Evolutionary conservation across 2,113 vertebrate species (phyloP), one percentile per base, ranked within the genome.

Genomic region (Aplodontia rufa): DNA sequence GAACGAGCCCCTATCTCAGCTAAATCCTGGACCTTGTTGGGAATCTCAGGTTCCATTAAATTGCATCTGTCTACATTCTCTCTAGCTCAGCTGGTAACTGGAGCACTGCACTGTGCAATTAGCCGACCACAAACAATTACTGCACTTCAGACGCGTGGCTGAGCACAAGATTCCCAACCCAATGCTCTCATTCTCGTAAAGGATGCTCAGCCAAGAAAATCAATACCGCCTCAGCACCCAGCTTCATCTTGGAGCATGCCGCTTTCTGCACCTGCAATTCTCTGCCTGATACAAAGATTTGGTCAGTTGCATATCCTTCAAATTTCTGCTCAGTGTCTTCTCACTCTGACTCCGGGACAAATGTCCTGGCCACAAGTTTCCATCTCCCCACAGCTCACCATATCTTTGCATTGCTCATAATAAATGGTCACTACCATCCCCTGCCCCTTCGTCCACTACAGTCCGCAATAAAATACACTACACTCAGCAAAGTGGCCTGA

Each of bases 301-400:
- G 32, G 19, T 6, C 22, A 30, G 10, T 6, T n/a, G 16, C 5
- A 24, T 16, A 30, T 13, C 42, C 28, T 42, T 37, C 51, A 9
- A 1, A 28, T 35, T 64, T 35, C 20, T 28, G 51, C 58, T 14
- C 0, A 10, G 42, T 0, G 5, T 6, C 17, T 55, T 12, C 14
- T 22, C 19, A 5, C 76, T 51, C 42, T 5, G n/a, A 37, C 6
- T n/a, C 42, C 0, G 9, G 26, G 30, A 13, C 16, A 35, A 26
- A 3, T 0, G 8, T 3, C 35, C 51, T 30, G 9, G 16, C 32
- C 0, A 10, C 17, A 60, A 32, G 13, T 32, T 30, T 3, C 12
- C 12, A 0, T 8, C 2, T 37, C 30, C 51, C 6, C 7, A 17
- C 17, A 13, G 2, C 1, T 0, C 3, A 0, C n/a, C 2, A 16